phyloP scores from a whole-genome alignment of 1,140 invertebrate genomes.

The Trachelipus rathkii region DNA sequence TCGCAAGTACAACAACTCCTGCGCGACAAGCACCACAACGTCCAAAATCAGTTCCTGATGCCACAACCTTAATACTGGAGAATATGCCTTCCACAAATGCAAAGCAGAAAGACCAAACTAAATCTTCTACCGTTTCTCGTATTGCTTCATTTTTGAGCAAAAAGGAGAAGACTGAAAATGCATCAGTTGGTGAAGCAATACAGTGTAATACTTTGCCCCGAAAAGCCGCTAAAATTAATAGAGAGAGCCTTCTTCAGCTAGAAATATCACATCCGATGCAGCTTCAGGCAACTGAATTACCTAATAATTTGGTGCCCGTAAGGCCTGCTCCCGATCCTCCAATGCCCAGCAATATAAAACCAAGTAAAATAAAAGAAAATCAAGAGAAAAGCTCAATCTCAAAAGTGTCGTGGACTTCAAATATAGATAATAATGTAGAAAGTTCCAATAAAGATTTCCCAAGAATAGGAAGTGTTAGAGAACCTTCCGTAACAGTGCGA shows the following conservation, averaged over 20 bases:
- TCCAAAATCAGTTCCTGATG: conserved; percentile 42
- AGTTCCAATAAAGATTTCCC: conserved; percentile 32
- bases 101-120: conserved; percentile 9
- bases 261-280: conserved; percentile 45
- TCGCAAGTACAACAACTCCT: conserved; percentile 11
- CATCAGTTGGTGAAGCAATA: conserved; percentile 22
- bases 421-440: conserved; percentile 19
- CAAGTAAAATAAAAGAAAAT: conserved; percentile 32
- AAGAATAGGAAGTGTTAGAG: conserved; percentile 41
- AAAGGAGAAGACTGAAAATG: conserved; percentile 36
- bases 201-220: conserved; percentile 40
- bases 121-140: conserved; percentile 35
- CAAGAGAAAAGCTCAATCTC: conserved; percentile 32
- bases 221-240: conserved; percentile 44
- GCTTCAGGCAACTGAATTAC: conserved; percentile 42
- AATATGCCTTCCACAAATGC: conserved; percentile 17
- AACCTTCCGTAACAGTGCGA: conserved; percentile 39
- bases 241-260: conserved; percentile 43
- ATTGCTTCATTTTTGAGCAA: conserved; percentile 44
- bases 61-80: conserved; percentile 21
- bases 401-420: conserved; percentile 44
- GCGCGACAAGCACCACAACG: conserved; percentile 23
- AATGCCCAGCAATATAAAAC: conserved; percentile 30
- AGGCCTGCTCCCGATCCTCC: conserved; percentile 41
- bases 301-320: conserved; percentile 43